Base-by-base conservation (phyloP, 1,140 invertebrate genomes). In the Micrasema longulum region DNA sequence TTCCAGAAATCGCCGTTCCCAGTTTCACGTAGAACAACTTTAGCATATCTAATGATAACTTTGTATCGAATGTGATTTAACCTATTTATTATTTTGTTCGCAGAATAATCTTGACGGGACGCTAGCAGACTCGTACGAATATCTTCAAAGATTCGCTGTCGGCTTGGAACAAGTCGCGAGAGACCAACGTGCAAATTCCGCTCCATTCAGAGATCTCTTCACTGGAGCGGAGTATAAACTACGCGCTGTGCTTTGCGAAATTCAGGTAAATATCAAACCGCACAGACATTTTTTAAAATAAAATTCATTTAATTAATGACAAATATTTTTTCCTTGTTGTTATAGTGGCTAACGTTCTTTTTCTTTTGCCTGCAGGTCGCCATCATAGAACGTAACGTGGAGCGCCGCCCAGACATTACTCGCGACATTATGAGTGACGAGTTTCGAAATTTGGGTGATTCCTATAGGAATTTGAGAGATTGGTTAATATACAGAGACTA, bases 401-500 rank as follows among this genome's bases (percentile, higher is more conserved):
- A 73, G 6, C 79, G 79, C 9, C 78, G 84, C 1, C 66, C 77
- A 0, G 87, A 89, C 74, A 83, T 91, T 1, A 80, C 78, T 0
- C 81, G 89, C 1, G 84, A 87, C 26, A 81, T 86, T 18, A 91
- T 92, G 90, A 74, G 78, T 2, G 64, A 80, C 12, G 81, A 88
- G 6, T 83, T 80, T 63, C 82, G 88, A 11, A 78, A 80, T 12
- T 78, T 87, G 69, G 76, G 79, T 12, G 80, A 79, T 18, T 87
- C 88, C 0, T 77, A 77, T 11, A 79, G 87, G 12, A 84, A 87
- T 66, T 73, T 89, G 1, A 83, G 90, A 12, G 89, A 91, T 78
- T 91, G 87, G 85, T 41, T 91, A 26, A 91, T 92, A 69, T 87
- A 89, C 74, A 82, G 89, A 35, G 90, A 91, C 75, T 91, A 90